phyloP scores from a whole-genome alignment of 2,888 invertebrate species.

The Seladonia tumulorum region DNA sequence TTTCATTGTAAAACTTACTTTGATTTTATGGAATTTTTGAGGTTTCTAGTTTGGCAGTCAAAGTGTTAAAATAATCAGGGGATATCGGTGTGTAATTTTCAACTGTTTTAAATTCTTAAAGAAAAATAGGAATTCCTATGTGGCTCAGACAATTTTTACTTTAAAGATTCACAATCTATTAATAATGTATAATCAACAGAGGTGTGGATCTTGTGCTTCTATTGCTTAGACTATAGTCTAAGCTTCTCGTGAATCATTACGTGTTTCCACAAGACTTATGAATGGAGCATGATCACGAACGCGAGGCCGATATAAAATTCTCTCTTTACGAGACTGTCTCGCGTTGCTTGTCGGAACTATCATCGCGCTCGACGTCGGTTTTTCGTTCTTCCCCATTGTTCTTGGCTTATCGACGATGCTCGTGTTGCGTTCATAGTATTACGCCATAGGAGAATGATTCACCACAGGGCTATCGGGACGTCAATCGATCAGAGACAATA shows the following conservation, averaged over 20 bases:
- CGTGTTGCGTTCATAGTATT: conserved; percentile 47
- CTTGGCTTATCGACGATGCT: conserved; percentile 32
- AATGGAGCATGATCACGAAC: conserved; percentile 42
- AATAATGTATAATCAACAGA: background rate
- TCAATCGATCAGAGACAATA: conserved; percentile 66
- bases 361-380: conserved; percentile 33
- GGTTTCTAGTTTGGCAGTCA: too few species aligned
- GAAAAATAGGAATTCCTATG: too few species aligned
- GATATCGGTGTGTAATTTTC: too few species aligned
- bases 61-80: too few species aligned
- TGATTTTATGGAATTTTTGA: too few species aligned
- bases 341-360: conserved; percentile 14
- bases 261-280: conserved; percentile 27
- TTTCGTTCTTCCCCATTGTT: conserved; percentile 51
- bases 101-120: too few species aligned
- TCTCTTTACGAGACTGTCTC: background rate
- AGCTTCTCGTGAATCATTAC: conserved; percentile 40
- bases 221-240: background rate
- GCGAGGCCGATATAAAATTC: conserved; percentile 37
- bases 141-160: too few species aligned
- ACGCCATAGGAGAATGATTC: conserved; percentile 60
- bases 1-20: too few species aligned
- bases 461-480: conserved; percentile 52
- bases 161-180: background rate
- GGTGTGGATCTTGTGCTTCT: background rate